phyloP scores from a whole-genome alignment of 2,113 vertebrate genomes.

The Gopherus evgoodei region DNA sequence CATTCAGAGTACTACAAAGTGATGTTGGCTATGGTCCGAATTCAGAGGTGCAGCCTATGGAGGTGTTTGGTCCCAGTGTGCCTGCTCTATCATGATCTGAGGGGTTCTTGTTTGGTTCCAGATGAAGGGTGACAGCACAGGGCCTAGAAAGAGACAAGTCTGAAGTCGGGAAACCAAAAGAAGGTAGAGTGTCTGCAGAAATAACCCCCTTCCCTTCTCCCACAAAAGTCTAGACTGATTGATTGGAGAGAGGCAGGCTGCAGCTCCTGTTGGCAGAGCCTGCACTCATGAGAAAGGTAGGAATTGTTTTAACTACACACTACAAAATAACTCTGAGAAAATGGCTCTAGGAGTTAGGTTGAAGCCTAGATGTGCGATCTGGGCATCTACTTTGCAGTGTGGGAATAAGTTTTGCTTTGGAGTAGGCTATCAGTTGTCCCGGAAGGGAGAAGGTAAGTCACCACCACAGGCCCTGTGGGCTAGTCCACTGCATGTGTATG shows the following conservation, averaged over 20 bases:
- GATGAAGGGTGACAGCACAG: neutral
- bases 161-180: neutral
- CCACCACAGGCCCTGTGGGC: neutral
- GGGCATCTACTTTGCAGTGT: neutral
- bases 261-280: neutral
- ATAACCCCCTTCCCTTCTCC: neutral
- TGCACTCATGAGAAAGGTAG: neutral
- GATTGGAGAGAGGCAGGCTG: neutral
- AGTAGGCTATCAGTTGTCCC: neutral
- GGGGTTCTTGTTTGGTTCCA: neutral
- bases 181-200: neutral
- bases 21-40: neutral
- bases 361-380: neutral
- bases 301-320: neutral
- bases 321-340: neutral
- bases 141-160: neutral
- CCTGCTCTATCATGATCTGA: neutral
- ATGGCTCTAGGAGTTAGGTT: neutral
- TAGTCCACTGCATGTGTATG: neutral
- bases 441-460: neutral
- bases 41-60: neutral
- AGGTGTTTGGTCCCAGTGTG: neutral
- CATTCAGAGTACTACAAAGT: no score
- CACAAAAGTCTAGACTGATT: neutral
- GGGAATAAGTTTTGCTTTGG: neutral